Evolutionary conservation across 2,113 vertebrate species (phyloP).

Genomic region (Edolisoma coerulescens): DNA sequence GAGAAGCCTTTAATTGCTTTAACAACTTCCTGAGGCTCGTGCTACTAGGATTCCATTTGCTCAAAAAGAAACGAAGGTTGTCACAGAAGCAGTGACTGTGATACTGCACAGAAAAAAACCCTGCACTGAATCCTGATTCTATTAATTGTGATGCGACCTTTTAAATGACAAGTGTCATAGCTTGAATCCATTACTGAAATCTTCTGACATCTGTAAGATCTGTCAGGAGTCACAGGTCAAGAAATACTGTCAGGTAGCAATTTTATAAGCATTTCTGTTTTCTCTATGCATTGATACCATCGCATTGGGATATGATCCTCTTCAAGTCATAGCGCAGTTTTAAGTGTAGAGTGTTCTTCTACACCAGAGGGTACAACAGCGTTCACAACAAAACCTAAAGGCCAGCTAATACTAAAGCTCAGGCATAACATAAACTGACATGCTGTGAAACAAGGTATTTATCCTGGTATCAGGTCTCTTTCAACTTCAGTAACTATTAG

Average conservation of each 20-base stretch:
- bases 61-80: slow-evolving; percentile 71
- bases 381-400: neutral
- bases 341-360: neutral
- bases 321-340: neutral
- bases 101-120: neutral
- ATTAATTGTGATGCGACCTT: slow-evolving; percentile 52
- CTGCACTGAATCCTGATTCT: slow-evolving; percentile 35
- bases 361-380: neutral
- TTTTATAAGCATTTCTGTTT: slow-evolving; percentile 3
- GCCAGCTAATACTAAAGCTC: neutral
- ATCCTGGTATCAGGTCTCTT: neutral
- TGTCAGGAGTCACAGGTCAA: slow-evolving; percentile 38
- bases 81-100: slow-evolving; percentile 13
- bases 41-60: slow-evolving; percentile 70
- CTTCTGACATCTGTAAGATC: slow-evolving; percentile 30
- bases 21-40: slow-evolving; percentile 77
- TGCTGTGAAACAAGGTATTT: neutral
- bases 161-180: slow-evolving; percentile 52
- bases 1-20: slow-evolving; percentile 81
- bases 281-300: neutral
- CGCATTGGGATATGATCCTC: neutral
- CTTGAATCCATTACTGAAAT: slow-evolving; percentile 34
- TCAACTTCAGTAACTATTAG: neutral
- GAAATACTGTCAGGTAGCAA: slow-evolving; percentile 23
- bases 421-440: neutral